Percentiles rank a stretch among this genome's conserved stretches.
Conservation (phyloP, 2,888 invertebrate species). For the Drosophila kambysellisi region DNA sequence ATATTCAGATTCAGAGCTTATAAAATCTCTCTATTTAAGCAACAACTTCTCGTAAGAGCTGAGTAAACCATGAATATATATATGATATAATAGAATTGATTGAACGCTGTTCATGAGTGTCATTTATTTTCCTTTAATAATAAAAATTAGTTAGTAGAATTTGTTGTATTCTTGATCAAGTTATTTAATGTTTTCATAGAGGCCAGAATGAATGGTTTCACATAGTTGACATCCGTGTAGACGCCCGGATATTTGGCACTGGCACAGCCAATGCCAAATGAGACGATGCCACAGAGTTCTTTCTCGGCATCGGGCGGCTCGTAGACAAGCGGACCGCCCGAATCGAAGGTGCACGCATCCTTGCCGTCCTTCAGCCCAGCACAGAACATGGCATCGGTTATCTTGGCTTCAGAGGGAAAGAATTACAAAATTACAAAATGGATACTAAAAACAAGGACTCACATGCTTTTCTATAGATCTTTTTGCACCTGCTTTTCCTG, state of each 20-base stretch:
- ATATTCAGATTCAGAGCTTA: not conserved
- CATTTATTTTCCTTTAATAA: not conserved
- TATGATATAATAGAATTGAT: too few relatives aligned
- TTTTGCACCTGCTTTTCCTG: conserved; percentile 25
- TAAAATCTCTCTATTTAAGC: too few relatives aligned
- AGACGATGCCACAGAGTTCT: conserved; percentile 88
- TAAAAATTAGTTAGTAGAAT: too few relatives aligned
- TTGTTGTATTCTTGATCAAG: too few relatives aligned
- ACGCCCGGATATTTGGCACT: conserved; percentile 90
- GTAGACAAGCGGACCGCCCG: conserved; percentile 76
- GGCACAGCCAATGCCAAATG: conserved; percentile 84
- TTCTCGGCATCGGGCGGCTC: accelerated
- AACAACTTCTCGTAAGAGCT: too few relatives aligned
- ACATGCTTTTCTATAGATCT: conserved; percentile 30
- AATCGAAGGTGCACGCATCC: conserved; percentile 79
- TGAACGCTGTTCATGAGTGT: not conserved
- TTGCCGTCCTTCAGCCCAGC: conserved; percentile 53
- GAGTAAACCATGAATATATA: too few relatives aligned
- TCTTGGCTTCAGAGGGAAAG: not conserved
- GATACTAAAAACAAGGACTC: conserved; percentile 3
- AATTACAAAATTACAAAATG: not conserved
- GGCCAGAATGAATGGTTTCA: conserved; percentile 56
- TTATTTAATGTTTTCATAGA: conserved; percentile 5
- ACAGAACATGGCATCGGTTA: conserved; percentile 74
- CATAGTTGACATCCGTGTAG: conserved; percentile 88